Percentiles rank a stretch among this genome's conserved stretches.
Conservation (phyloP, 2,113 vertebrate genomes). For the Brachyhypopomus gauderio region DNA sequence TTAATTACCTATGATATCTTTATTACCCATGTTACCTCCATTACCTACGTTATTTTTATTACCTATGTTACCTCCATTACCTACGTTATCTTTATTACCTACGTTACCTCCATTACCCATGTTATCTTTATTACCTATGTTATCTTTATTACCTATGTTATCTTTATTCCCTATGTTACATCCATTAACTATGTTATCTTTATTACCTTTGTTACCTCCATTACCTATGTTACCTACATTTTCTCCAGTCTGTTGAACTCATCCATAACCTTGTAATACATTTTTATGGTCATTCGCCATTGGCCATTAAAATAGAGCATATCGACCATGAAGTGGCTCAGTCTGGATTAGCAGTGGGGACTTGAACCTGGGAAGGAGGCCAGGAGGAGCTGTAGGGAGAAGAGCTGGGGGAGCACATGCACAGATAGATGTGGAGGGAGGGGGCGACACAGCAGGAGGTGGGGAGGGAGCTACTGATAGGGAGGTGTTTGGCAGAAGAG, state of each 20-base stretch:
- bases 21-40: no score
- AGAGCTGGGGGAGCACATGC: background rate
- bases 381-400: background rate
- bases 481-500: background rate
- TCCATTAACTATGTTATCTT: no score
- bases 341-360: slow-evolving; percentile 20
- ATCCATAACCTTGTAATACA: slow-evolving; percentile 20
- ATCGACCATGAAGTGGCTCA: background rate
- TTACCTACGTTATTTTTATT: no score
- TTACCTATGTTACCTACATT: slow-evolving; percentile 1
- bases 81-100: slow-evolving; percentile 10
- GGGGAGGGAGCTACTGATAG: background rate
- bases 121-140: no score
- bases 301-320: background rate
- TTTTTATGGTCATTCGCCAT: slow-evolving; percentile 24
- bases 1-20: no score
- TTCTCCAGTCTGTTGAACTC: slow-evolving; percentile 15
- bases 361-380: background rate
- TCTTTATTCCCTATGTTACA: no score
- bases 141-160: no score
- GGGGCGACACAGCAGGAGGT: slow-evolving; percentile 13
- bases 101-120: background rate
- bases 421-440: slow-evolving; percentile 35
- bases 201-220: background rate
- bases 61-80: background rate